A percentile compares a stretch with the other conserved stretches of the same genome.
Evolutionary conservation across 2,888 invertebrate genomes (phyloP).

Genomic region (Microctonus brassicae): DNA sequence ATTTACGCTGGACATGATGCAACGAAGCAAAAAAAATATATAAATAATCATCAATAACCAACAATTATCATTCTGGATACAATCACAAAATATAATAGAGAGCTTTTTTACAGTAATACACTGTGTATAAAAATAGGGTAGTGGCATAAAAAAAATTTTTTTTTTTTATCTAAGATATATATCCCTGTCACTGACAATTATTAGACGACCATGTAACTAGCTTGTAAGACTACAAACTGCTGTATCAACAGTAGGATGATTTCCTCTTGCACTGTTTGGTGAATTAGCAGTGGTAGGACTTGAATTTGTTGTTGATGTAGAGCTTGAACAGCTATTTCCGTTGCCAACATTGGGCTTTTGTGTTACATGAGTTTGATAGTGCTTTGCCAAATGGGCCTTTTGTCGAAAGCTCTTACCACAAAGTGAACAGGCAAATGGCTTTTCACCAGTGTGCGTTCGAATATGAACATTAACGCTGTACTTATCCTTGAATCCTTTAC

Average conservation of each 20-base stretch:
- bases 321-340: constrained; percentile 63
- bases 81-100: constrained; percentile 22
- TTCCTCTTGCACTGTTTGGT: constrained; percentile 40
- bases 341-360: constrained; percentile 81
- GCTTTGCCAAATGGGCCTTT: constrained; percentile 92
- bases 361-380: constrained; percentile 92
- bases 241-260: constrained; percentile 35
- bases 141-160: not conserved
- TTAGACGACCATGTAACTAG: constrained; percentile 50
- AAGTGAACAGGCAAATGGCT: constrained; percentile 94
- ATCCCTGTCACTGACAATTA: not conserved
- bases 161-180: not conserved
- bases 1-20: constrained; percentile 6
- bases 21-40: not conserved
- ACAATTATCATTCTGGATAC: not conserved
- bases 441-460: constrained; percentile 97
- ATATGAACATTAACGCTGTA: constrained; percentile 99
- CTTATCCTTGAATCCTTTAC: constrained; percentile 94
- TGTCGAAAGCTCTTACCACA: constrained; percentile 95
- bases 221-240: constrained; percentile 56
- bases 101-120: constrained; percentile 12
- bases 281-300: constrained; percentile 45
- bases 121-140: not conserved
- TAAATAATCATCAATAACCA: not conserved
- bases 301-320: constrained; percentile 43